Evolutionary conservation across 2,113 vertebrate genomes (phyloP).

Genomic region (Boulengeromyrus knoepffleri): DNA sequence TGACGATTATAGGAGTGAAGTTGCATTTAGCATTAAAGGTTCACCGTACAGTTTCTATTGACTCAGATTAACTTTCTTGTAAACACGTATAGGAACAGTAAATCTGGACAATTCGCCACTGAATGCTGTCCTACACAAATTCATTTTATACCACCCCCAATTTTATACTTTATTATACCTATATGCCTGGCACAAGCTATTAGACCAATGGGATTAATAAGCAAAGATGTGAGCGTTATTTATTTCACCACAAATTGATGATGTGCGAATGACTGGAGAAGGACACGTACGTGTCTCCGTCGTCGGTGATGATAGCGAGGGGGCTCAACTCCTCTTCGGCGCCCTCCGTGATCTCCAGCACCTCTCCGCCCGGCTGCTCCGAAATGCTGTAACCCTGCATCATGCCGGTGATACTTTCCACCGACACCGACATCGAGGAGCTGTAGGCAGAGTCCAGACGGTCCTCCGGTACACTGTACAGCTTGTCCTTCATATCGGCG

Average conservation of each 20-base stretch:
- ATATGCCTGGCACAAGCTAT: not conserved
- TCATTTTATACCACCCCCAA: not conserved
- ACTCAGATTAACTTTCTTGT: not conserved
- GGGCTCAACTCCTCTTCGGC: constrained; percentile 49
- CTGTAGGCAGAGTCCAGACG: constrained; percentile 61
- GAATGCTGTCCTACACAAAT: not conserved
- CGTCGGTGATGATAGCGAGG: constrained; percentile 58
- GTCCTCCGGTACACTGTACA: constrained; percentile 45
- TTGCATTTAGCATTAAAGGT: not conserved
- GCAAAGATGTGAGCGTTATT: not conserved
- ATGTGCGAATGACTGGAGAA: not conserved
- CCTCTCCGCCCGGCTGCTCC: constrained; percentile 11
- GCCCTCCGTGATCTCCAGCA: constrained; percentile 10
- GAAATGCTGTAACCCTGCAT: constrained; percentile 44
- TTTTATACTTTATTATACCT: not conserved
- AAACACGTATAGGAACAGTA: not conserved
- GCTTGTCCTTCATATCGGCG: constrained; percentile 51
- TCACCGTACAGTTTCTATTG: not conserved
- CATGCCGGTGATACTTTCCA: constrained; percentile 53
- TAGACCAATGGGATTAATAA: not conserved
- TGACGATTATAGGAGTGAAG: not conserved
- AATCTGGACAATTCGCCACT: not conserved
- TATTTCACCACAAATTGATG: not conserved
- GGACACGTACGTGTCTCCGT: constrained; percentile 68
- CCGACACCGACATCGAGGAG: constrained; percentile 53